Conservation (phyloP, 2,888 invertebrate species). For the Amphipoea oculea region DNA sequence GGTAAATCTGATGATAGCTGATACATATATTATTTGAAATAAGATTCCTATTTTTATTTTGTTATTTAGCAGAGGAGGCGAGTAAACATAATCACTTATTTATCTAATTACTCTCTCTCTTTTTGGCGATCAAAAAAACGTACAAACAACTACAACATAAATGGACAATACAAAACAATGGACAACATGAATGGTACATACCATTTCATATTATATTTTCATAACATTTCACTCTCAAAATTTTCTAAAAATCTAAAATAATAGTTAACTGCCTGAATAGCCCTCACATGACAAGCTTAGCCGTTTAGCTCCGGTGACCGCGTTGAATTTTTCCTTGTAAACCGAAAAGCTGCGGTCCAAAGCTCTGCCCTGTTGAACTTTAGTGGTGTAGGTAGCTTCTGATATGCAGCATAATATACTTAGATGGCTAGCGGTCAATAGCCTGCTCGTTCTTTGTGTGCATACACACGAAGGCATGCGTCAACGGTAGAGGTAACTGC, state of each 20-base stretch:
- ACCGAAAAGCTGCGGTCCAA: slow-evolving; percentile 30
- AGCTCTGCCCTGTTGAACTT: slow-evolving; percentile 37
- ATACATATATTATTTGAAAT: neutral
- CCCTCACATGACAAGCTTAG: slow-evolving; percentile 5
- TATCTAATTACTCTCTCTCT: neutral
- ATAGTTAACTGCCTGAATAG: neutral
- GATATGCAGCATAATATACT: neutral
- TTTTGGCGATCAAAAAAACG: neutral
- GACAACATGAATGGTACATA: neutral
- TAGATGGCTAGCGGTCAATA: slow-evolving; percentile 4
- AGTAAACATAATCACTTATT: neutral
- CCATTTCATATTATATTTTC: no score
- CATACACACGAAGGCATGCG: no score
- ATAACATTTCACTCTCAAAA: neutral
- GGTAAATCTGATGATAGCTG: neutral
- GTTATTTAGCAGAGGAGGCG: neutral
- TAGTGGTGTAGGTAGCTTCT: slow-evolving; percentile 7
- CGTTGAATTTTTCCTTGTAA: slow-evolving; percentile 26
- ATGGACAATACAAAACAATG: no score
- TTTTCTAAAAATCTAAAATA: neutral
- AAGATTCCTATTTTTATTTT: neutral
- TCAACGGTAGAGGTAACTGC: no score
- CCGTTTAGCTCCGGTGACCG: slow-evolving; percentile 26
- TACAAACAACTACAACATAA: no score
- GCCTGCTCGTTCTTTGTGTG: neutral